phyloP scores from a whole-genome alignment of 2,888 invertebrate species.

The Meliscaeva auricollis region DNA sequence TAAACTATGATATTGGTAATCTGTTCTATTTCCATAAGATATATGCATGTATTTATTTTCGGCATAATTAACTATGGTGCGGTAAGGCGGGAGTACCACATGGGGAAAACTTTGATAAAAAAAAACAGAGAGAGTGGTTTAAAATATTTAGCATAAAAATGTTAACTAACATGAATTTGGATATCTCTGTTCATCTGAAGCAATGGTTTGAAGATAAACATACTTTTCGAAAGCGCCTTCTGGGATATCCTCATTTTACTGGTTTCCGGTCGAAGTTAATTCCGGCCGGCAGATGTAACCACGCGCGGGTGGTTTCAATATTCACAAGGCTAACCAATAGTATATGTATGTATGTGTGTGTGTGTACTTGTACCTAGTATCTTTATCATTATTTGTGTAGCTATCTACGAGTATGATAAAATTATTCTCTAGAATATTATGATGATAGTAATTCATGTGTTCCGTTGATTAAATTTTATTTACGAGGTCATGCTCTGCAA shows the following conservation, averaged over 20 bases:
- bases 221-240: conserved; percentile 23
- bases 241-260: conserved; percentile 50
- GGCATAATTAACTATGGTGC: conserved; percentile 36
- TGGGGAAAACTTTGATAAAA: conserved; percentile 51
- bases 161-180: neutral
- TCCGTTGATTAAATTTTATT: conserved; percentile 69
- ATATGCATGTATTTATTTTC: neutral
- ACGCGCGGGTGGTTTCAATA: conserved; percentile 35
- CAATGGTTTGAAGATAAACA: conserved; percentile 37
- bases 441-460: conserved; percentile 44
- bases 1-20: conserved; percentile 2
- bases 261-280: conserved; percentile 52
- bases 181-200: conserved; percentile 13
- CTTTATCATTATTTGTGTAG: neutral
- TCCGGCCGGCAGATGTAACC: conserved; percentile 43
- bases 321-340: conserved; percentile 11
- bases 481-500: conserved; percentile 34
- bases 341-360: too few relatives aligned
- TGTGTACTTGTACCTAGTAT: too few relatives aligned
- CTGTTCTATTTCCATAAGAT: conserved; percentile 27
- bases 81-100: conserved; percentile 2
- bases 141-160: conserved; percentile 7
- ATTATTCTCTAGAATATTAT: conserved; percentile 27
- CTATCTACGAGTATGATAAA: conserved; percentile 33
- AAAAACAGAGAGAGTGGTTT: neutral